Base-by-base conservation (phyloP, 2,888 invertebrate species). In the Parapristionchus giblindavisi region DNA sequence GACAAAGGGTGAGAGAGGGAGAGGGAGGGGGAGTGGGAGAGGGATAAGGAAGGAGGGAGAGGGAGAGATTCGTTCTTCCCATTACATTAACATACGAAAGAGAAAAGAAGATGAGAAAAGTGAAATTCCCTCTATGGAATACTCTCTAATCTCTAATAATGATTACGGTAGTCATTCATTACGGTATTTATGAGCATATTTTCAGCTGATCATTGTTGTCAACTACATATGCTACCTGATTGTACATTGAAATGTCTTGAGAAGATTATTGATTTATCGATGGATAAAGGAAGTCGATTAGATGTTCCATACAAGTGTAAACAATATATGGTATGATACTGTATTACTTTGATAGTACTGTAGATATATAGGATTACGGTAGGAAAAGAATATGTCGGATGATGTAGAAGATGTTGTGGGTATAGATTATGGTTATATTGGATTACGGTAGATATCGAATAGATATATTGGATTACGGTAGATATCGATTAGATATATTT, bases 211-310 rank as follows among this genome's bases (percentile, higher is more conserved):
- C 66, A 43, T 21, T 70, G 70, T n/a, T 70, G 70, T 54, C 38
- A 52, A 24, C 54, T 70, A 1, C 70, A 54, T 38, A 52, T 70
- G 52, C 52, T 52, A 24, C 52, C 54, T 17, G 38, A 38, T 24
- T 70, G 70, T 21, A 52, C 36, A 24, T 27, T 54, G 3, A 54
- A 34, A 17, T 70, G 70, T 38, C 70, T 70, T 27, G 52, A 70
- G 36, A 52, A 54, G 38, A 29, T 38, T 11, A 36, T 54, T 8
- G 38, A 70, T 29, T 38, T 38, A 11, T 27, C 32, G 24, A 29
- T 70, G 52, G 52, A 52, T 17, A 70, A 54, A 38, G 70, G 70
- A 70, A 70, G 52, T 54, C 52, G 70, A 17, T n/a, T 52, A 27
- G 52, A 52, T 34, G 38, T 70, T 38, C 70, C 70, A n/a, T 24